Evolutionary conservation across 37 sponge, comb jelly and placozoan species (phyloP).

Genomic region (Mnemiopsis leidyi): DNA sequence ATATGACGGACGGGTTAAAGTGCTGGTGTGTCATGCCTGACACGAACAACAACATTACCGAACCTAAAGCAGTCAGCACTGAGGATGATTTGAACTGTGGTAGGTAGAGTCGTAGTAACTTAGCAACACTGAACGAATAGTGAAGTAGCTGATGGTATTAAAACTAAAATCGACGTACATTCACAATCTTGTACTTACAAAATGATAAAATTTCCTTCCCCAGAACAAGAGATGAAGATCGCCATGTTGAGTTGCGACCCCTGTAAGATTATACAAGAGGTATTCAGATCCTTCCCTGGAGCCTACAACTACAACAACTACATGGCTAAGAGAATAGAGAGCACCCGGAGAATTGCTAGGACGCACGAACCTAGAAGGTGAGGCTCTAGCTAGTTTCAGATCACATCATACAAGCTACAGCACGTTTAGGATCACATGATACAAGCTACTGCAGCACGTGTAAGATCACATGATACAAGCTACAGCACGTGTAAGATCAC

Average conservation of each 20-base stretch:
- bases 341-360: background rate
- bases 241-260: slow-evolving; percentile 10
- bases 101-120: too few species aligned
- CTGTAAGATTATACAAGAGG: background rate
- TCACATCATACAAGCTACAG: too few species aligned
- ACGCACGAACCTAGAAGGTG: background rate
- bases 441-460: too few species aligned
- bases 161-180: too few species aligned
- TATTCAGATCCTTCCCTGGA: slow-evolving; percentile 2
- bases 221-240: slow-evolving; percentile 19
- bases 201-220: too few species aligned
- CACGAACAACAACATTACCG: background rate
- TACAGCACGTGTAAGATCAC: too few species aligned
- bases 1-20: background rate
- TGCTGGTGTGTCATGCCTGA: slow-evolving; percentile 39
- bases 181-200: too few species aligned
- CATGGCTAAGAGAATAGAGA: background rate
- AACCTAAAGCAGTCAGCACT: background rate
- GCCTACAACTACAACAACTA: background rate
- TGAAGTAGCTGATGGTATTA: too few species aligned
- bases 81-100: slow-evolving; percentile 25
- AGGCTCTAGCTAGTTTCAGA: too few species aligned
- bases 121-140: too few species aligned
- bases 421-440: too few species aligned
- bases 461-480: too few species aligned